Conservation (phyloP, 2,888 invertebrate species). For the Apamea anceps region DNA sequence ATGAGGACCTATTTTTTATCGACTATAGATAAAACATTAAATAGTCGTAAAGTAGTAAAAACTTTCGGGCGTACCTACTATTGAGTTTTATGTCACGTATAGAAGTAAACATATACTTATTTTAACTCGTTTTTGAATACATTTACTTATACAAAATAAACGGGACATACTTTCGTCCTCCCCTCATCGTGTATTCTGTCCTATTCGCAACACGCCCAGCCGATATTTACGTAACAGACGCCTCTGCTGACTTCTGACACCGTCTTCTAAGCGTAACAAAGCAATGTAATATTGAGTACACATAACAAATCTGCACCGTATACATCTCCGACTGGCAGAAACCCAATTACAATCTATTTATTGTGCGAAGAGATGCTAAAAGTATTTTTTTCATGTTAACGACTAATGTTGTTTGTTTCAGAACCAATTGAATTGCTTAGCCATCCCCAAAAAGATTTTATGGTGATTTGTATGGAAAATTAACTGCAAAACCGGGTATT, state of each 20-base stretch:
- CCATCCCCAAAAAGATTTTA: background rate
- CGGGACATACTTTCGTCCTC: constrained; percentile 80
- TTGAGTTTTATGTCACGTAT: constrained; percentile 72
- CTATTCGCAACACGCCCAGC: constrained; percentile 88
- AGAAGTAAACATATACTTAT: constrained; percentile 79
- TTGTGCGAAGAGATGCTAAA: constrained; percentile 53
- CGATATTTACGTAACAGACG: constrained; percentile 89
- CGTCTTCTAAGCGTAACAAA: constrained; percentile 80
- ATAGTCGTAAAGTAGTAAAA: constrained; percentile 25
- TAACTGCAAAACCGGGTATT: background rate
- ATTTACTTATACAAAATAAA: constrained; percentile 81
- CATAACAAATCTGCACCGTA: constrained; percentile 77
- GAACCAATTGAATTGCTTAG: constrained; percentile 4
- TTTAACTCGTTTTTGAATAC: constrained; percentile 81
- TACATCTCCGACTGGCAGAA: constrained; percentile 71
- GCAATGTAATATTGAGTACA: constrained; percentile 77
- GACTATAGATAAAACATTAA: constrained; percentile 31
- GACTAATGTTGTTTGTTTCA: constrained; percentile 24
- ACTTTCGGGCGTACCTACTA: constrained; percentile 48
- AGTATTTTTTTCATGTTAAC: constrained; percentile 21
- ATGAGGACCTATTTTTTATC: constrained; percentile 64
- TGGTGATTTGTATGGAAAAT: constrained; percentile 1
- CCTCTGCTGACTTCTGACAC: constrained; percentile 86
- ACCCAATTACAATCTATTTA: constrained; percentile 74
- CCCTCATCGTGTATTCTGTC: constrained; percentile 88